Evolutionary conservation across 1,140 invertebrate species (phyloP), one percentile per base, ranked within the genome.

Genomic region (Drosophila mayri): DNA sequence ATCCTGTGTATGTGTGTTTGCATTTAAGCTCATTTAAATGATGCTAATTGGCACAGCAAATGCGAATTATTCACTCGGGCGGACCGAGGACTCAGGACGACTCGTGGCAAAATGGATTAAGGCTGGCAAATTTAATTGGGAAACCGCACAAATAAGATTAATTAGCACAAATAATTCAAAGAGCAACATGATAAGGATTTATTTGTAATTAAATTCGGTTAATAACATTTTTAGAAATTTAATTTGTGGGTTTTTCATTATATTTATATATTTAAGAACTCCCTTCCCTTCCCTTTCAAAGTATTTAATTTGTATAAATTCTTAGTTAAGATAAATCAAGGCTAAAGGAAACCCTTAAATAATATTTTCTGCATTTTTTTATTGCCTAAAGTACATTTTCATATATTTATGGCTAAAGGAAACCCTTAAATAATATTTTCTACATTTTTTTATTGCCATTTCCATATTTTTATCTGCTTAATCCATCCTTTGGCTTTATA

Each of bases 1-100:
- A n/a, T n/a, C n/a, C 3, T 12, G 28, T 25, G 35, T 38, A 14
- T 37, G 47, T 52, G n/a, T 37, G 18, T 54, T 22, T 54, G 32
- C 18, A 59, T 66, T 76, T 66, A 66, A 77, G 73, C 61, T 76
- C 22, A 68, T 77, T 74, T 63, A 63, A 73, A 63, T 44, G 38
- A 57, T 43, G 43, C 37, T 72, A 70, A 78, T 63, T 70, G 64
- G 38, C 44, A 58, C 40, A 41, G 49, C 62, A 40, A 55, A 63
- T 47, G 37, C 28, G 40, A 52, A 74, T 73, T 75, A 47, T 50
- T 72, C 49, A 55, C 41, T 70, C 37, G 28, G 12, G n/a, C 28
- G 30, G 16, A 28, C 20, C 20, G n/a, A 20, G 11, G 11, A 50
- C 47, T 18, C 49, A 50, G 28, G 20, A 54, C 18, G 11, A 54